Percentiles rank a stretch among this genome's conserved stretches.
These are phyloP conservation scores for Phyllostomus discolor DNA, from an alignment of 2,113 vertebrate species.

Conservation along the genomic window DNA sequence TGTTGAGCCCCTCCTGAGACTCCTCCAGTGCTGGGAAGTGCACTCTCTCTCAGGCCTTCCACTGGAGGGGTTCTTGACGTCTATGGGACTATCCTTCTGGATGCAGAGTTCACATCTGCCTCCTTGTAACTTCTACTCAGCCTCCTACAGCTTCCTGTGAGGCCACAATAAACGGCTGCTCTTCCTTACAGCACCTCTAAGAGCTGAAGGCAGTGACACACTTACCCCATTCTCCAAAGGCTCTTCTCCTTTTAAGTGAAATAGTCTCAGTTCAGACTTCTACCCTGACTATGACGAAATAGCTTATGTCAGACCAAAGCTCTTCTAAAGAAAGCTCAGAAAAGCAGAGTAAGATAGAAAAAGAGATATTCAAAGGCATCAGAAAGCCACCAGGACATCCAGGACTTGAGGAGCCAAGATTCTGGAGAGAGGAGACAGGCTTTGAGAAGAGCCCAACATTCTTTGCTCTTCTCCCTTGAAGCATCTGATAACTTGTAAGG, in stretches of 20 bases:
- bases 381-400: neutral
- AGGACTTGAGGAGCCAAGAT: neutral
- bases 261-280: neutral
- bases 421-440: neutral
- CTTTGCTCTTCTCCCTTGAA: neutral
- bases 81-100: neutral
- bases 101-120: neutral
- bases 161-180: neutral
- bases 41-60: neutral
- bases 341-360: constrained; percentile 11
- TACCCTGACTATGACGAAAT: neutral
- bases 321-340: neutral
- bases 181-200: neutral
- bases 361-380: neutral
- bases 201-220: neutral
- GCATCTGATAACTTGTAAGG: neutral
- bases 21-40: neutral
- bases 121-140: neutral
- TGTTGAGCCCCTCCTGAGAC: neutral
- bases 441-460: neutral
- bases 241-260: neutral
- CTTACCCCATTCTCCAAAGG: neutral
- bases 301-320: neutral
- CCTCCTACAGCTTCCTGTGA: neutral
- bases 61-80: neutral